phyloP scores from a whole-genome alignment of 2,888 invertebrate species.

The Hyposoter dolosus region DNA sequence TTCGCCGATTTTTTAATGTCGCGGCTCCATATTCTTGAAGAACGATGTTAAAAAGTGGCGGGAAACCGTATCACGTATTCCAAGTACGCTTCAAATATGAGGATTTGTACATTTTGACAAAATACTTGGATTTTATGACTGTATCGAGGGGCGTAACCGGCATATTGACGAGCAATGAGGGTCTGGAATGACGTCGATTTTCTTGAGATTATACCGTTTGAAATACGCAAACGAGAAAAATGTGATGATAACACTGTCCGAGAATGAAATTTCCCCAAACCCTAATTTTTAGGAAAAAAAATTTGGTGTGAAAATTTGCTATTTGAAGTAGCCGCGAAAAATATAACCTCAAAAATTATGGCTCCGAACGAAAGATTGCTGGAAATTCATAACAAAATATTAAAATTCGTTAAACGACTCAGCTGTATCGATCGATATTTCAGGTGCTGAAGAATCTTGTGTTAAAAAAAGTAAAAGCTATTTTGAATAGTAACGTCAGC shows the following conservation, averaged over 20 bases:
- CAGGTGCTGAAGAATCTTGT: neutral
- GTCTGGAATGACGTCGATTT: neutral
- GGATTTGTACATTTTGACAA: neutral
- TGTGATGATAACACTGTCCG: neutral
- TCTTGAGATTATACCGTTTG: neutral
- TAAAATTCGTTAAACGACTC: neutral
- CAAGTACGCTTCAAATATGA: neutral
- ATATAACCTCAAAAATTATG: neutral
- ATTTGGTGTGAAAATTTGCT: neutral
- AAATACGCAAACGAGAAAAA: neutral
- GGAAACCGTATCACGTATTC: neutral
- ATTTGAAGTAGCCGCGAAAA: neutral
- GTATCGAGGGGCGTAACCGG: conserved; percentile 13
- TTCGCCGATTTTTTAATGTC: neutral
- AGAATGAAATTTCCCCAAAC: neutral
- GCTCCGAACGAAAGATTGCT: neutral
- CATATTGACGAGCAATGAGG: neutral
- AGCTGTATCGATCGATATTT: neutral
- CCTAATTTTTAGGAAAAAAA: neutral
- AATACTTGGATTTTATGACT: neutral
- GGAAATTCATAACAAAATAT: neutral
- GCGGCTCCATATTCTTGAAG: neutral
- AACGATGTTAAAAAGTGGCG: neutral
- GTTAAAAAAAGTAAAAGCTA: neutral
- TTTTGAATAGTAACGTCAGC: conserved; percentile 6